Percentiles rank a stretch among this genome's conserved stretches.
Evolutionary conservation across 2,888 invertebrate genomes (phyloP).

Genomic region (Itoplectis maculator): DNA sequence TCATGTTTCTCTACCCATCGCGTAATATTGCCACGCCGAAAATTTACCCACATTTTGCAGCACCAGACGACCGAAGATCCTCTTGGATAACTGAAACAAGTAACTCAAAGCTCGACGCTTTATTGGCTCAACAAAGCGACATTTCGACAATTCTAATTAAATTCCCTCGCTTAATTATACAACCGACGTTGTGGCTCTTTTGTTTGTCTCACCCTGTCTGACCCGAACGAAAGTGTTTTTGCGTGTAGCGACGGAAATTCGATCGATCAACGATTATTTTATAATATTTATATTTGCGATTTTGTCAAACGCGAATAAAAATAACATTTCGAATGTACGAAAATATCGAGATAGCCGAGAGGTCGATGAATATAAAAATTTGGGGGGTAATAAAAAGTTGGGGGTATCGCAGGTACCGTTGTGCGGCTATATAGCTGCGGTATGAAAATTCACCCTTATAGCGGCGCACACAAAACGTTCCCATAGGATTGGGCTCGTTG

Average conservation of each 20-base stretch:
- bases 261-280: background rate
- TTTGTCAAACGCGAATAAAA: background rate
- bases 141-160: constrained; percentile 6
- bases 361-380: too few species aligned
- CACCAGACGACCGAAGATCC: background rate
- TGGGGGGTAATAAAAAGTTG: background rate
- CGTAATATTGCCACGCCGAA: background rate
- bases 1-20: background rate
- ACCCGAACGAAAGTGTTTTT: background rate
- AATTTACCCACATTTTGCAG: background rate
- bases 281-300: constrained; percentile 4
- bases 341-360: background rate
- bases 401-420: background rate
- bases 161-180: background rate
- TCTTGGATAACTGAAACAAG: background rate
- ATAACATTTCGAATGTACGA: background rate
- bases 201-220: background rate
- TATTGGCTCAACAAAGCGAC: background rate
- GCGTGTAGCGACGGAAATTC: background rate
- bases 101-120: background rate
- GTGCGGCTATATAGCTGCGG: constrained; percentile 28
- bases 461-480: constrained; percentile 74
- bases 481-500: constrained; percentile 73
- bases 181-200: background rate
- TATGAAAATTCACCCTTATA: constrained; percentile 73